Percentiles rank a stretch among this genome's conserved stretches.
phyloP scores from a whole-genome alignment of 2,888 invertebrate species.

The Macaria notata region DNA sequence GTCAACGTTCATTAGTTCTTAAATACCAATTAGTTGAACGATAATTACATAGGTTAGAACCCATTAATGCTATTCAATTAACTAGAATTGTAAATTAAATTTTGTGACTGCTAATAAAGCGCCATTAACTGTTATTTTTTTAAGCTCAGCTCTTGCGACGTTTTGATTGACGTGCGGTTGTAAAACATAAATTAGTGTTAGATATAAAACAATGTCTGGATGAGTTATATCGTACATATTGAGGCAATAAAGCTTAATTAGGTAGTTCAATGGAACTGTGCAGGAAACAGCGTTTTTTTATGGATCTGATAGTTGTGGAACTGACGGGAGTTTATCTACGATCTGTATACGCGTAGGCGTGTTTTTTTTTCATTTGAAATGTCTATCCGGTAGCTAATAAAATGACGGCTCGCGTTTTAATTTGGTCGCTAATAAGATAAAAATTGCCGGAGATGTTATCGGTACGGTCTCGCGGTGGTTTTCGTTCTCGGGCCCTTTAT shows the following conservation, averaged over 20 bases:
- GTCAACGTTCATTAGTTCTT: constrained; percentile 58
- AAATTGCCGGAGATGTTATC: constrained; percentile 61
- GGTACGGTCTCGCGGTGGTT: constrained; percentile 35
- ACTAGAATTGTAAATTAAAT: constrained; percentile 37
- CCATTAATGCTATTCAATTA: constrained; percentile 49
- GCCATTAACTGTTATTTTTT: constrained; percentile 22
- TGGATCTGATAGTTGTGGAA: constrained; percentile 20
- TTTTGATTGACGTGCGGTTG: constrained; percentile 25
- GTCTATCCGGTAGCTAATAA: constrained; percentile 48
- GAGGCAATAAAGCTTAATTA: constrained; percentile 29
- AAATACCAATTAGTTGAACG: constrained; percentile 60
- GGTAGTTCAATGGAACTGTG: constrained; percentile 22
- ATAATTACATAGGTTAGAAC: constrained; percentile 56
- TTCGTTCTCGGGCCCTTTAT: constrained; percentile 36
- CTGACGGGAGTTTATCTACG: constrained; percentile 37
- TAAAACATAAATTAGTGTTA: constrained; percentile 25
- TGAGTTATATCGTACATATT: constrained; percentile 19
- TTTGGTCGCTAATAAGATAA: constrained; percentile 56
- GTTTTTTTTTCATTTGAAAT: constrained; percentile 42
- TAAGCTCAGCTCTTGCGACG: constrained; percentile 15
- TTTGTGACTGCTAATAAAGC: constrained; percentile 36
- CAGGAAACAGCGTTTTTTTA: constrained; percentile 22
- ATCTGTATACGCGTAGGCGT: constrained; percentile 46
- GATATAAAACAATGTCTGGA: constrained; percentile 23
- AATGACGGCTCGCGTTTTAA: constrained; percentile 60